Evolutionary conservation across 2,113 vertebrate genomes (phyloP), one percentile per base, ranked within the genome.

Genomic region (Prionailurus bengalensis): DNA sequence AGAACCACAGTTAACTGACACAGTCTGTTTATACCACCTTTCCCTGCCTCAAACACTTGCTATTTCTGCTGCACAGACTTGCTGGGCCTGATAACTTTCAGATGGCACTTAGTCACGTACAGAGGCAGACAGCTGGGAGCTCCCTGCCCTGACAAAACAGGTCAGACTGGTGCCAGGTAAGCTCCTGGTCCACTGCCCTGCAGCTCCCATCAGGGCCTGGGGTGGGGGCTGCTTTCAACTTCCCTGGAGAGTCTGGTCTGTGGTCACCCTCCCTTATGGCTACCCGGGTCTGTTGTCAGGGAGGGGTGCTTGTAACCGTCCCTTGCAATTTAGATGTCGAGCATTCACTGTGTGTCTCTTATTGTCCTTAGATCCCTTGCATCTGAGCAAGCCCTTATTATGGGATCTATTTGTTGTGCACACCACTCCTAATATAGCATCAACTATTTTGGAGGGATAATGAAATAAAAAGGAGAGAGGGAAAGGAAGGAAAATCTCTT

Each of bases 1-100:
- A 95, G 89, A 97, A 94, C 79, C 95, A 95, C 85, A 95, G 58
- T 82, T 96, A 96, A 97, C 82, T 81, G 76, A 88, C 97, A 63
- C 39, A 27, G 31, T 94, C 45, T 96, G 78, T 94, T 97, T 95
- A 95, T 85, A 94, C 89, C 79, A 80, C 58, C 83, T 71, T 94
- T 70, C 92, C 39, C 84, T 84, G 39, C 70, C 86, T 97, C 65
- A 76, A 90, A 92, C 84, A 68, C 89, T 88, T 95, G 76, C 92
- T 95, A 74, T 95, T 98, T 96, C 70, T 91, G 68, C 91, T 82
- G n/a, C 74, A 92, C 51, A 95, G 51, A 96, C 68, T 76, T 21
- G 36, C 33, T 63, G 71, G 89, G 53, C 48, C 82, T 63, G 25
- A 78, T 94, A 78, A 94, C 95, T 89, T 95, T 78, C 94, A 31